Evolutionary conservation across 2,113 vertebrate species (phyloP).

Genomic region (Prietella phreatophila): DNA sequence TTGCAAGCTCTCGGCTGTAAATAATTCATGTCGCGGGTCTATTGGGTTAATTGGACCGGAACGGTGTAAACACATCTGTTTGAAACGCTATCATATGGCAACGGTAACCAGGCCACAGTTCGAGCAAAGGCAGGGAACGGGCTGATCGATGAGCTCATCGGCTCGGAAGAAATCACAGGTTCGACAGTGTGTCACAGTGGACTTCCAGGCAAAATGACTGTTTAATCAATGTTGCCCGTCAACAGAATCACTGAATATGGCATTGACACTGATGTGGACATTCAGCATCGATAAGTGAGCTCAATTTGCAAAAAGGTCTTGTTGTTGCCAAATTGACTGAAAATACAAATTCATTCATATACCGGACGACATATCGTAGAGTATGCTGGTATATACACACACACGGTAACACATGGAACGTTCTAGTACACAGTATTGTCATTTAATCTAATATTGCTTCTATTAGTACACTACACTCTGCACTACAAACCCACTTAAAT

Average conservation of each 20-base stretch:
- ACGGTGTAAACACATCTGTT: constrained; percentile 43
- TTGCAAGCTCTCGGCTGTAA: constrained; percentile 44
- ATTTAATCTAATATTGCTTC: not conserved
- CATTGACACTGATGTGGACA: not conserved
- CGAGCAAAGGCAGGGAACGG: not conserved
- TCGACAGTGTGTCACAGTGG: not conserved
- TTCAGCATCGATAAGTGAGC: not conserved
- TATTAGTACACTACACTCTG: too few species aligned
- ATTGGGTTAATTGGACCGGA: constrained; percentile 49
- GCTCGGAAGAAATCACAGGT: constrained; percentile 14
- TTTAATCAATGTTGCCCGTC: not conserved
- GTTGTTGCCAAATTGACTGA: not conserved
- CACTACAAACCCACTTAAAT: too few species aligned
- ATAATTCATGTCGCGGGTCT: constrained; percentile 48
- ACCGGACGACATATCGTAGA: not conserved
- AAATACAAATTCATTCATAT: not conserved
- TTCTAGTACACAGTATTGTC: not conserved
- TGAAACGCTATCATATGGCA: constrained; percentile 51
- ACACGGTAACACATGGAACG: not conserved
- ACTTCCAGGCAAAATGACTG: not conserved
- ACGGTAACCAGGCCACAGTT: constrained; percentile 36
- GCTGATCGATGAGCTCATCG: constrained; percentile 33
- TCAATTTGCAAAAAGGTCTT: not conserved
- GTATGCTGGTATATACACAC: not conserved
- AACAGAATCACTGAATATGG: not conserved